Percentiles rank a stretch among this genome's conserved stretches.
These are phyloP conservation scores for Coluber constrictor DNA, from an alignment of 2,797 vertebrate species.

Conservation along the genomic window DNA sequence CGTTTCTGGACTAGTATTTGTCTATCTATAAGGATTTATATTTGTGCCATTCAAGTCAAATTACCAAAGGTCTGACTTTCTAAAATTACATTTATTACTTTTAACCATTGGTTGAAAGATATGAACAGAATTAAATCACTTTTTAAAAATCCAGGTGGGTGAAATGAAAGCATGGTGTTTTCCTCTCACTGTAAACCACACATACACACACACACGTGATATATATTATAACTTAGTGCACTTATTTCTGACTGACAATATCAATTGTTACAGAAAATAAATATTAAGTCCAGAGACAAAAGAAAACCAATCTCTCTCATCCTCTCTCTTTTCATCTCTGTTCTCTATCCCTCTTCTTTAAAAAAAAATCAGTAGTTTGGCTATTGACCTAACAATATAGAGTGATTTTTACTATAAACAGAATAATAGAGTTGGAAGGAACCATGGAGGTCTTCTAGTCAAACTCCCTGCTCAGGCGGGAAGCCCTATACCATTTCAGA, in stretches of 20 bases:
- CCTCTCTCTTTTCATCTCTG: background rate
- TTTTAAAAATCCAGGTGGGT: background rate
- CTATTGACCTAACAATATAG: background rate
- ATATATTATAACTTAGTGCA: background rate
- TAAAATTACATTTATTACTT: background rate
- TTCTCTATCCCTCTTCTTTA: background rate
- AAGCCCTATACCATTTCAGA: too few relatives aligned
- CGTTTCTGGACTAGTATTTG: constrained; percentile 28
- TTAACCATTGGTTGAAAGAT: background rate
- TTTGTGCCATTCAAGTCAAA: accelerated
- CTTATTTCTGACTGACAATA: background rate
- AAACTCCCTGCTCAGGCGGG: too few relatives aligned
- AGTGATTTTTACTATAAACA: background rate
- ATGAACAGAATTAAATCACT: background rate
- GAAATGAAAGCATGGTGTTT: background rate
- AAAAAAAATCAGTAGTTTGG: background rate
- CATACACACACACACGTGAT: too few relatives aligned
- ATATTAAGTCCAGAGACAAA: background rate
- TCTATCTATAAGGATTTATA: constrained; percentile 8
- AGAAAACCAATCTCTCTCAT: background rate
- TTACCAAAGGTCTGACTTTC: accelerated
- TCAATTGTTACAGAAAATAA: background rate
- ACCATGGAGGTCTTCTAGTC: too few relatives aligned
- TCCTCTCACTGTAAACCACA: background rate
- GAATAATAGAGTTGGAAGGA: background rate